Evolutionary conservation across 2,797 vertebrate genomes (phyloP).

Genomic region (Scarus forsteni): DNA sequence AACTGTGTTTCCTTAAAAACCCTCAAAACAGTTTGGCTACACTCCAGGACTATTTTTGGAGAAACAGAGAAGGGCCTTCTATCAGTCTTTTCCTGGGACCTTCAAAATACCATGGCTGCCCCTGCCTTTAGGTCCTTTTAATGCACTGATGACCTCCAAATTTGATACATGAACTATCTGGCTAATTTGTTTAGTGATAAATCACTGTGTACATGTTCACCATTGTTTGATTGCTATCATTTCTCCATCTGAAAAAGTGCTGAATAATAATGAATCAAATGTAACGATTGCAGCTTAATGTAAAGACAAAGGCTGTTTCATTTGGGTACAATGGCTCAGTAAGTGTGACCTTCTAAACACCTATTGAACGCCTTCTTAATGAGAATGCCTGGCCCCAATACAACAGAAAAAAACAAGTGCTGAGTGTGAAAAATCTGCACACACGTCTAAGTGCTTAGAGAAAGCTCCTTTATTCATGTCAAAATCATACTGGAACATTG

Average conservation of each 20-base stretch:
- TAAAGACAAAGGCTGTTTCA: conserved; percentile 51
- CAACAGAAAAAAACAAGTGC: conserved; percentile 44
- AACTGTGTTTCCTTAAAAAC: too few relatives aligned
- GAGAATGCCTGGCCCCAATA: conserved; percentile 51
- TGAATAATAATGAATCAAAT: conserved; percentile 54
- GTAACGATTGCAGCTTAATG: not conserved
- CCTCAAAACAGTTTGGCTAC: not conserved
- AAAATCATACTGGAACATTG: conserved; percentile 58
- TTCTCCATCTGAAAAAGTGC: conserved; percentile 29
- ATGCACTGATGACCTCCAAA: not conserved
- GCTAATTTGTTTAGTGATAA: too few relatives aligned
- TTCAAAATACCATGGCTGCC: not conserved
- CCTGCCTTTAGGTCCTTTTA: not conserved
- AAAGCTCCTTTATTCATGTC: conserved; percentile 75
- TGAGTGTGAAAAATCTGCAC: conserved; percentile 54
- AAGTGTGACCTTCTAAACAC: conserved; percentile 44
- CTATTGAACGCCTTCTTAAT: conserved; percentile 45
- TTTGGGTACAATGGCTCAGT: conserved; percentile 28
- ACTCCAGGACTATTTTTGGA: not conserved
- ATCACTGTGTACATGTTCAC: too few relatives aligned
- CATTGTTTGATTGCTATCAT: not conserved
- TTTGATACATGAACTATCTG: not conserved
- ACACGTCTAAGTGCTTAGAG: conserved; percentile 66
- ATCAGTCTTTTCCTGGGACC: too few relatives aligned
- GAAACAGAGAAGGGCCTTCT: not conserved